phyloP scores from a whole-genome alignment of 2,888 invertebrate species.

The Melieria omissa region DNA sequence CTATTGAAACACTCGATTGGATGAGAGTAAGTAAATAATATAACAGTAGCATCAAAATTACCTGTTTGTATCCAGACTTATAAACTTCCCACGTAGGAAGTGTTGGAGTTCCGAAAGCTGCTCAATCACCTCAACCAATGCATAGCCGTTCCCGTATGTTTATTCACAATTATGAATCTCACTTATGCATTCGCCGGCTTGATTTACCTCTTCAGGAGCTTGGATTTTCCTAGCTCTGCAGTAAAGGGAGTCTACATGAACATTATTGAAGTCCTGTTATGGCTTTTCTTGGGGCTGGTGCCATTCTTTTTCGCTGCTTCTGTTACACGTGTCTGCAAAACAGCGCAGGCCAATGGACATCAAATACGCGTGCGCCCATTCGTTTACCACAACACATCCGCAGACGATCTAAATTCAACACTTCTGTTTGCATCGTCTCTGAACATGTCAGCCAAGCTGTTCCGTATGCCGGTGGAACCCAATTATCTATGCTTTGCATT shows the following conservation, averaged over 20 bases:
- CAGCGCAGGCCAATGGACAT: slow-evolving; percentile 80
- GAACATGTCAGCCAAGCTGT: slow-evolving; percentile 79
- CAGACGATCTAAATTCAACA: slow-evolving; percentile 80
- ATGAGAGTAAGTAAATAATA: slow-evolving; percentile 72
- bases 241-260: slow-evolving; percentile 75
- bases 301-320: slow-evolving; percentile 76
- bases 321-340: slow-evolving; percentile 77
- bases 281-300: slow-evolving; percentile 59
- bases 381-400: slow-evolving; percentile 81
- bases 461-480: slow-evolving; percentile 78
- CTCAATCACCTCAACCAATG: slow-evolving; percentile 81
- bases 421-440: slow-evolving; percentile 81
- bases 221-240: slow-evolving; percentile 70
- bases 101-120: slow-evolving; percentile 82
- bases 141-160: slow-evolving; percentile 79
- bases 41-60: no score
- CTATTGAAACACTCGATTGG: slow-evolving; percentile 79
- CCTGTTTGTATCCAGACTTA: neutral
- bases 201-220: slow-evolving; percentile 72
- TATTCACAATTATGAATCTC: slow-evolving; percentile 80
- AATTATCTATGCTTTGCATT: slow-evolving; percentile 75
- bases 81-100: slow-evolving; percentile 70
- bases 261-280: slow-evolving; percentile 70
- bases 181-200: slow-evolving; percentile 78
- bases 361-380: slow-evolving; percentile 82